Percentiles rank a stretch among this genome's conserved stretches.
These are phyloP conservation scores for Cirrhinus molitorella DNA, from an alignment of 2,797 vertebrate species.

Conservation along the genomic window DNA sequence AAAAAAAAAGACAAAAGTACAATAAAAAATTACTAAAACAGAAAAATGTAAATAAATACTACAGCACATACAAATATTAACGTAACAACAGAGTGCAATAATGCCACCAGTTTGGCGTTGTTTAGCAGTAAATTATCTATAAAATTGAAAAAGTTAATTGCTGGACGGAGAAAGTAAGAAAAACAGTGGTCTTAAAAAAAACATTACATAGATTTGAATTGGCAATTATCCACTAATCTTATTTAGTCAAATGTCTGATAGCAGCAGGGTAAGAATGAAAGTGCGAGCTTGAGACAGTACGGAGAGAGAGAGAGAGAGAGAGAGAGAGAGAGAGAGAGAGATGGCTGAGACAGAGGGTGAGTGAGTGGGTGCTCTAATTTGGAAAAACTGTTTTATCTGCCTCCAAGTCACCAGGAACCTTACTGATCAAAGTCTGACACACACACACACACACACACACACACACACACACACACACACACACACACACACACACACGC, in stretches of 20 bases:
- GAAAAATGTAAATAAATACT: neutral
- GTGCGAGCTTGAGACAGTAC: neutral
- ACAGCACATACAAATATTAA: neutral
- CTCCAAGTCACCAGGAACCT: conserved; percentile 77
- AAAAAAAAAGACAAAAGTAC: neutral
- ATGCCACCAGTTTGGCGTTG: conserved; percentile 32
- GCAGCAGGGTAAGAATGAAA: neutral
- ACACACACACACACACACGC: conserved; percentile 43
- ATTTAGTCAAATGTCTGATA: conserved; percentile 10
- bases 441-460: conserved; percentile 4
- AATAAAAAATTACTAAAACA: neutral
- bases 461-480: conserved; percentile 25
- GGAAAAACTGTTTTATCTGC: conserved; percentile 80
- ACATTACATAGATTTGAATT: neutral
- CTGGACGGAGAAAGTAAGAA: conserved; percentile 1
- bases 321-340: conserved; percentile 31
- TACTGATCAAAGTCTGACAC: conserved; percentile 63
- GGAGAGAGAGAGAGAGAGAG: conserved; percentile 24
- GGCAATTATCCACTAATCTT: neutral
- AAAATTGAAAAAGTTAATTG: conserved; percentile 44
- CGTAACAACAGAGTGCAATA: neutral
- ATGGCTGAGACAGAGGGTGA: conserved; percentile 40
- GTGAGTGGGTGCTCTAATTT: conserved; percentile 78
- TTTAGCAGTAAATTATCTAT: conserved; percentile 55
- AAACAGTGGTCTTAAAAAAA: neutral